Base-by-base conservation (phyloP, 2,113 vertebrate genomes). In the Sphyrna mokarran region DNA sequence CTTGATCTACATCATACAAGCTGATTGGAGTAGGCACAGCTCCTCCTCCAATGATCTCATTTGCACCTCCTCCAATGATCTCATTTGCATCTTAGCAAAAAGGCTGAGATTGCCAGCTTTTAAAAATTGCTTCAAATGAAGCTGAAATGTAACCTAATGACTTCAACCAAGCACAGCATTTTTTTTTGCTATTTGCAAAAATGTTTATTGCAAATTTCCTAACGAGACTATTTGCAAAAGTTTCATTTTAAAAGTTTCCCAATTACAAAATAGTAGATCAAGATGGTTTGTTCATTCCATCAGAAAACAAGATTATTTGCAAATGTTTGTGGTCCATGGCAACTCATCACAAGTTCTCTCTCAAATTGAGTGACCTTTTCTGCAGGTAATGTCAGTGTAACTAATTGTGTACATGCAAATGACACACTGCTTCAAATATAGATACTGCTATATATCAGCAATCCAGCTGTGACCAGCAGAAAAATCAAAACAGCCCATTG, bases 141-240 rank as follows among this genome's bases (percentile, higher is more conserved):
- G 43, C 43, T 48, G 43, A 48, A 48, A 48, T 48, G 43, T 48
- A 48, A 48, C 43, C 43, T 48, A 48, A 48, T 48, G 43, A 48
- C 43, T 48, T 48, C 1, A 48, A 48, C 43, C 43, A 48, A 48
- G 43, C 43, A 48, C 43, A 48, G 43, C 43, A n/a, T n/a, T n/a
- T n/a, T n/a, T n/a, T n/a, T n/a, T n/a, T 76, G 94, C 94, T 22
- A 40, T 43, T 95, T 72, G 94, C 69, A 95, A 95, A 95, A 95
- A 72, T 40, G 40, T 95, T 95, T 95, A 95, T 95, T 95, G 94
- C 94, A 95, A 95, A 95, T 95, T 95, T 95, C 94, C 94, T 95
- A 95, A 95, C 69, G 93, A 70, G 66, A 43, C 58, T 95, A 76
- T 95, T 95, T 72, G 76, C 94, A 95, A 95, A 69, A 95, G 91